Base-by-base conservation (phyloP, 2,797 vertebrate genomes). In the Brachyalestes nurse region DNA sequence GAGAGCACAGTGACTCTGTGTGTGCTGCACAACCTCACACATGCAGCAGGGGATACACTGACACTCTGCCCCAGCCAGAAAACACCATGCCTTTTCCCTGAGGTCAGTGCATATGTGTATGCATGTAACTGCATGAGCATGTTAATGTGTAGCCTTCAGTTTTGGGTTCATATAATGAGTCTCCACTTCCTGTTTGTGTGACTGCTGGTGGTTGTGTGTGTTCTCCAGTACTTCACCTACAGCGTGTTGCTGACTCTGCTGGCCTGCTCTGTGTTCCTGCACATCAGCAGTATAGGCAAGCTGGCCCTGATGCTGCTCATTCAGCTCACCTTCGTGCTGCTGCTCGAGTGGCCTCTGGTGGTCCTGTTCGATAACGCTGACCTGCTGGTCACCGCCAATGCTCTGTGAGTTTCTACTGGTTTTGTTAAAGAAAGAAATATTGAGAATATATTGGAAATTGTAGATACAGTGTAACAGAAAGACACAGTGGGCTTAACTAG, bases 201-300 rank as follows among this genome's bases (percentile, higher is more conserved):
- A 53, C 47, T 69, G 6, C 28, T 19, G 17, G 21, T 51, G 42
- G 16, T 53, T 55, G 23, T 64, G 42, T 71, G 51, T 81, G 16
- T 38, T 38, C 66, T 75, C 17, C 93, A 99, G 97, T 99, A 99
- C 92, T 98, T 98, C 91, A 93, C 92, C 85, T 97, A 97, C 93
- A 96, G 95, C 1, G 92, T 98, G 80, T 89, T 99, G 93, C 96
- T 99, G 89, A 98, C 96, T 92, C 95, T 99, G 90, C 90, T 99
- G 91, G 97, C 96, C 92, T 97, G 96, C 92, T 97, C 97, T 0
- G 96, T 98, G 90, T 99, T 98, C 95, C 95, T 98, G 86, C 97
- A 99, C 92, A 97, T 98, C 94, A 99, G 96, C 92, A 99, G 97
- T 93, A 96, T 97, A 0, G 96, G 97, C 84, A 99, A 99, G 89